Base-by-base conservation (phyloP, 2,113 vertebrate genomes). In the Erythrolamprus reginae region DNA sequence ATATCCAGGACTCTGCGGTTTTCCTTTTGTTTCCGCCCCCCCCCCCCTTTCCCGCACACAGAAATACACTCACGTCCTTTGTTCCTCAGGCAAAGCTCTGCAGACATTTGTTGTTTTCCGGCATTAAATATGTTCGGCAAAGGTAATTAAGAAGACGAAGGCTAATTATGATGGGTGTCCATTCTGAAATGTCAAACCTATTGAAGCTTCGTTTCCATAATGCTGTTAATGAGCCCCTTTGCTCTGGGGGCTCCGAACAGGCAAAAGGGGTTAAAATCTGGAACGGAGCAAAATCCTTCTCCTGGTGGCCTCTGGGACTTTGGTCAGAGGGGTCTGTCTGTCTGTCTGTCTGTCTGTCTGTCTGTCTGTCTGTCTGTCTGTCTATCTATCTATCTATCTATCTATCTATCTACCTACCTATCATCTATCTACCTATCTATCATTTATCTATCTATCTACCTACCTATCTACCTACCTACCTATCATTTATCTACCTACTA, bases 161-260 rank as follows among this genome's bases (percentile, higher is more conserved):
- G 96, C 96, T 97, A 96, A 97, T 97, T 96, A 96, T 96, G 97
- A 95, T 96, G 85, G 95, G 96, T 96, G 95, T 96, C 97, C 94
- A 61, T 95, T 95, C 95, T 95, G 95, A 96, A 95, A 95, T 93
- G 95, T 96, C 96, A 96, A 94, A 96, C 94, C 96, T 95, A 94
- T 96, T 98, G 98, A 96, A 95, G 94, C 83, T 0, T 94, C 86
- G 94, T 95, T 95, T 94, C 92, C 92, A 3, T 93, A 92, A 89
- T 84, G 90, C 95, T 96, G 94, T 94, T 97, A 97, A 97, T 96
- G 97, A 96, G 96, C 53, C 91, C 92, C 91, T 85, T 85, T 77
- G 92, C 83, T 21, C 33, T 92, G 94, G 56, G 94, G 96, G 95
- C n/a, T 92, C 94, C 90, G 89, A 93, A 88, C 95, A 90, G 26